Percentiles rank a stretch among this genome's conserved stretches.
phyloP scores from a whole-genome alignment of 1,140 invertebrate genomes.

The Cylas formicarius region DNA sequence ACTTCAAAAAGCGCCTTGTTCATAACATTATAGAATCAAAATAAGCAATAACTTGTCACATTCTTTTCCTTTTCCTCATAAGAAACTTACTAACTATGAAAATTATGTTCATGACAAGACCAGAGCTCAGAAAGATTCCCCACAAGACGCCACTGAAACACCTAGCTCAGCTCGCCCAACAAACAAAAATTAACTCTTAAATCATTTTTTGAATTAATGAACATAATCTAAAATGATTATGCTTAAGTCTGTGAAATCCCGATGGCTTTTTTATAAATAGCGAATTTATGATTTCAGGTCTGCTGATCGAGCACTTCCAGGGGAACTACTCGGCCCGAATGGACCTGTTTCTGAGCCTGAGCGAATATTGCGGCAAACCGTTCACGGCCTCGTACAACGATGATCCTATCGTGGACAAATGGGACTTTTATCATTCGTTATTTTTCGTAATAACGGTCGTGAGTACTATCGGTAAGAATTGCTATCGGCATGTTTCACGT shows the following conservation, averaged over 20 bases:
- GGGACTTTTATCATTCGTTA: constrained; percentile 90
- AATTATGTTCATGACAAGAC: neutral
- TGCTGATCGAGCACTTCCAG: constrained; percentile 46
- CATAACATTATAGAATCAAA: no score
- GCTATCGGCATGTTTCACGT: neutral
- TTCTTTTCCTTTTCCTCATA: no score
- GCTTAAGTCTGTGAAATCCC: no score
- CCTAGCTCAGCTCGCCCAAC: neutral
- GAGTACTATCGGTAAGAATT: constrained; percentile 79
- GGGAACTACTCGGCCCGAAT: constrained; percentile 45
- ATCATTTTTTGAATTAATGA: neutral
- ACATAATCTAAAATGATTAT: no score
- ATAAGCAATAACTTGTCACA: no score
- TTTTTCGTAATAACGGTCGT: constrained; percentile 93
- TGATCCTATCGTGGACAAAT: constrained; percentile 63
- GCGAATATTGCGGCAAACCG: constrained; percentile 62
- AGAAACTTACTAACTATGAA: no score
- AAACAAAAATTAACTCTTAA: neutral
- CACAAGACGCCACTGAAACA: neutral
- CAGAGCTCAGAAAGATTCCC: neutral
- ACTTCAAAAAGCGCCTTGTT: no score
- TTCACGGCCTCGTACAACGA: constrained; percentile 54
- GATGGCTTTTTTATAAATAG: no score
- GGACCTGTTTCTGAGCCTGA: constrained; percentile 55
- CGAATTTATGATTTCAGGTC: constrained; percentile 16